Evolutionary conservation across 2,113 vertebrate species (phyloP), one percentile per base, ranked within the genome.

Genomic region (Apodemus sylvaticus): DNA sequence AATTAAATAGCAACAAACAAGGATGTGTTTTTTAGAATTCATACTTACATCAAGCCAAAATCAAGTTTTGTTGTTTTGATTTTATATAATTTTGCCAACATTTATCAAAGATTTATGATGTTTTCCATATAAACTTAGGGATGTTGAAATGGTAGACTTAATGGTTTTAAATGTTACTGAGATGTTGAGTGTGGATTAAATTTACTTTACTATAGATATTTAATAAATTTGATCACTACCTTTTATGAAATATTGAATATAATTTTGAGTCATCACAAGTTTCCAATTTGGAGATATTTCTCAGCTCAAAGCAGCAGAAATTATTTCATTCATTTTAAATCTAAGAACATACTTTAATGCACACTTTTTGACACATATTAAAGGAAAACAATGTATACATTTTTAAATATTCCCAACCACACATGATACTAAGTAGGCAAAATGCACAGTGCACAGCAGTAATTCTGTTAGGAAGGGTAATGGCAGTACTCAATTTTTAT

Each of bases 31-130:
- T 86, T 97, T 96, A 93, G 42, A 94, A 70, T 97, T 93, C 94
- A 87, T 97, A 96, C 48, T 94, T 85, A 97, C 86, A 79, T 94
- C 97, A 94, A 97, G 89, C 78, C 66, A 97, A 97, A 97, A 93
- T 88, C 74, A 96, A 48, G 85, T 8, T 86, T 86, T 51, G 42
- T 19, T 22, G 20, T 53, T 87, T 70, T 66, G 17, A 31, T 87
- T 70, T 9, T 70, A 51, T 53, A 92, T 70, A 85, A 78, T 53
- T 90, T 88, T 90, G 19, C 36, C 81, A 95, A 82, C 60, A 14
- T 90, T 90, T 93, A 58, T 71, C 45, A 93, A 6, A 73, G 60
- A 86, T 94, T 90, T 42, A 86, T 45, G 26, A 62, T 94, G 48
- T n/a, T 89, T 93, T 58, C 79, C 1, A 7, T 60, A 90, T 64